These are phyloP conservation scores for Ennomos erosarius DNA, from an alignment of 2,888 invertebrate genomes.

Conservation along the genomic window DNA sequence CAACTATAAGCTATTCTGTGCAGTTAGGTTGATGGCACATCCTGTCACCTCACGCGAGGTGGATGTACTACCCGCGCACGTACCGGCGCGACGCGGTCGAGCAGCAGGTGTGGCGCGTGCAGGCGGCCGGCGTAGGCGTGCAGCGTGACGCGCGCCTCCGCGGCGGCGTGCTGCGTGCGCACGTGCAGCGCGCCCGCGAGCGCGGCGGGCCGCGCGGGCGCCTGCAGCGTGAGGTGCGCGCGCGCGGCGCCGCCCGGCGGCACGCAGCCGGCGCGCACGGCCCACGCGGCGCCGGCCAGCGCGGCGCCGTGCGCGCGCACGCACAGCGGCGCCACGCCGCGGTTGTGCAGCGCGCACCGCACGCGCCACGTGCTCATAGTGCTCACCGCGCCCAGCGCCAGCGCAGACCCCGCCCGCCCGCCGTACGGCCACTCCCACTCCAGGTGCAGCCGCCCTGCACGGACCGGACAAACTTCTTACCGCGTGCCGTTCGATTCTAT, in stretches of 20 bases:
- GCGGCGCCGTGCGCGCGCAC: conserved; percentile 40
- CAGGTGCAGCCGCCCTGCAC: conserved; percentile 60
- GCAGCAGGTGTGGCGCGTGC: conserved; percentile 34
- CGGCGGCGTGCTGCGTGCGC: not conserved
- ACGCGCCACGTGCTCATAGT: conserved; percentile 88
- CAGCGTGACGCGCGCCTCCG: conserved; percentile 15
- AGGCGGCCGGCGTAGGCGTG: conserved; percentile 24
- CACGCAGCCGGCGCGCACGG: conserved; percentile 23
- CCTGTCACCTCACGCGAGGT: no score
- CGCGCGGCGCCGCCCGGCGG: not conserved
- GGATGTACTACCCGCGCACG: not conserved
- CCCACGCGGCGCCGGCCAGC: conserved; percentile 36
- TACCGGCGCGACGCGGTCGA: conserved; percentile 54
- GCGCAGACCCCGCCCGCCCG: conserved; percentile 47
- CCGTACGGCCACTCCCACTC: conserved; percentile 70
- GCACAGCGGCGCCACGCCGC: conserved; percentile 60
- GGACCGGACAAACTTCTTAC: no score
- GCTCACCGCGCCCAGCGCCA: conserved; percentile 88
- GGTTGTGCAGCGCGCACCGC: conserved; percentile 77
- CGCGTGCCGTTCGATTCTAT: no score
- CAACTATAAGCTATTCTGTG: no score
- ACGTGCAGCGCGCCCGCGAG: conserved; percentile 18
- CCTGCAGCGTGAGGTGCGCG: conserved; percentile 42
- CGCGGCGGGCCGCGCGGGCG: conserved; percentile 34
- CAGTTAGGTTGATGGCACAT: no score